These are phyloP conservation scores for Dendrolimus houi DNA, from an alignment of 2,888 invertebrate species.

Conservation along the genomic window DNA sequence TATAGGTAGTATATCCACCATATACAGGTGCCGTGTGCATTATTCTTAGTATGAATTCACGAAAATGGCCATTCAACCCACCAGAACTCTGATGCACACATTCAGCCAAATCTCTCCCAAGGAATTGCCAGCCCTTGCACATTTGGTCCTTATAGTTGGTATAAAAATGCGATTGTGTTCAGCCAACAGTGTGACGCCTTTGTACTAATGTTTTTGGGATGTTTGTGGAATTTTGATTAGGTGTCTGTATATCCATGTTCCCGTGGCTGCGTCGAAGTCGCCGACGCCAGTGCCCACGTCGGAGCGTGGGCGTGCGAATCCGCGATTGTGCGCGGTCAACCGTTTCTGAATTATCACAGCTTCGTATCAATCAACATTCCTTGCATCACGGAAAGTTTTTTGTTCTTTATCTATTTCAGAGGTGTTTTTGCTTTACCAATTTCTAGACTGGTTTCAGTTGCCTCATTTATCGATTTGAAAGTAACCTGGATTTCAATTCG, in stretches of 20 bases:
- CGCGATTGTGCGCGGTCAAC: background rate
- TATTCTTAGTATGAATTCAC: no score
- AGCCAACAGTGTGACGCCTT: background rate
- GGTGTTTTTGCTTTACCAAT: background rate
- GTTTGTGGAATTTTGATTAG: background rate
- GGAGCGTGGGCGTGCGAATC: background rate
- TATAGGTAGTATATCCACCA: no score
- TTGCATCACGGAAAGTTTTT: background rate
- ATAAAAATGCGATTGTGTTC: no score
- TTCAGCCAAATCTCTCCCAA: no score
- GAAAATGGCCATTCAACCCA: no score
- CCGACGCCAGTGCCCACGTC: background rate
- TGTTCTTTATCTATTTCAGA: background rate
- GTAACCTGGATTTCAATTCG: constrained; percentile 7
- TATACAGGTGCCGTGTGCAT: no score
- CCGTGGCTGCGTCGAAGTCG: background rate
- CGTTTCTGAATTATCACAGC: background rate
- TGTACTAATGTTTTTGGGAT: background rate
- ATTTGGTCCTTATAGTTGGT: no score
- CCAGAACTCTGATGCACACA: no score
- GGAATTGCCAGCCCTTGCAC: no score
- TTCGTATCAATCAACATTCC: background rate
- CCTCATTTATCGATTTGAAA: constrained; percentile 22
- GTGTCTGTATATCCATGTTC: background rate
- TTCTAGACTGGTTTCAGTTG: background rate